Base-by-base conservation (phyloP, 2,113 vertebrate species). In the Entelurus aequoreus region DNA sequence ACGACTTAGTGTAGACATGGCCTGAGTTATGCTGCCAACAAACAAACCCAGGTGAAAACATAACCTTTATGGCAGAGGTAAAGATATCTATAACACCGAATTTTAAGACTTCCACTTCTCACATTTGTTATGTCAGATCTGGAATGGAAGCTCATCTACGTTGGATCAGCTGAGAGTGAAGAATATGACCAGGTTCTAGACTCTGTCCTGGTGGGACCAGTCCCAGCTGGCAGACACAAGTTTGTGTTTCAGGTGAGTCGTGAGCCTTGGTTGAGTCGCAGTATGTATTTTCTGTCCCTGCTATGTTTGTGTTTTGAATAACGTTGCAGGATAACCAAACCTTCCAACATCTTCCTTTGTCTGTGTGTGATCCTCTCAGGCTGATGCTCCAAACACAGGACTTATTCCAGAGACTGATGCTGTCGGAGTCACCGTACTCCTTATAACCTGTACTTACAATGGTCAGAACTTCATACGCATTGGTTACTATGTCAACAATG, bases 401-500 rank as follows among this genome's bases (percentile, higher is more conserved):
- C 86, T 95, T 58, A 96, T 96, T 59, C 94, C 94, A 0, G 94
- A 96, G 77, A 92, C 88, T 0, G 94, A 96, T 8, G 94, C 94
- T 1, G 92, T 96, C 5, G 94, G 94, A 12, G 94, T 96, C 57
- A 96, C 94, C 0, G 93, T 96, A 1, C 92, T 92, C 65, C 90
- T 96, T 5, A 94, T 96, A 78, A 96, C 94, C 57, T 96, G 94
- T 76, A 96, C 94, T 5, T 96, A 95, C 81, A 88, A 88, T 1
- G 92, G 91, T 42, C 94, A 96, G 65, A 94, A 95, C 75, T 96
- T 96, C 68, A 95, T 95, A 59, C 91, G 94, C 7, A 93, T 96
- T 1, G 94, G 94, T 19, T 96, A 96, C 77, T 96, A 95, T 2
- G 94, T 96, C 61, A 96, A 95, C 85, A 95, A 95, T 38, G 94